Evolutionary conservation across 2,113 vertebrate species (phyloP).

Genomic region (Pseudolaguvia tuberculata): DNA sequence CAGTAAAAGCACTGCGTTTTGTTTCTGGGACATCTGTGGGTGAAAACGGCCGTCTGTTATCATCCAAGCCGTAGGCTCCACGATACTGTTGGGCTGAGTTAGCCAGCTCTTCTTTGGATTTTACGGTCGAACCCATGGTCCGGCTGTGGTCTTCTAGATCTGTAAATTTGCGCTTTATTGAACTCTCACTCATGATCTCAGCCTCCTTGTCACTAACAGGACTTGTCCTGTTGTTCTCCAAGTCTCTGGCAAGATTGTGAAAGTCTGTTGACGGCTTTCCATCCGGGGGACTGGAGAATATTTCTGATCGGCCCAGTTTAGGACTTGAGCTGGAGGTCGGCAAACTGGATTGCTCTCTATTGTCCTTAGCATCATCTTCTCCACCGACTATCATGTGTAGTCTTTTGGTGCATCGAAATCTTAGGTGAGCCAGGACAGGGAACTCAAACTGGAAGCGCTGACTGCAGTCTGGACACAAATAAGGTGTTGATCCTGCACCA

Average conservation of each 20-base stretch:
- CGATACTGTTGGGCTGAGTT: constrained; percentile 85
- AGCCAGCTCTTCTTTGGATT: constrained; percentile 81
- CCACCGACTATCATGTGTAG: constrained; percentile 67
- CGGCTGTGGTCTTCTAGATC: constrained; percentile 61
- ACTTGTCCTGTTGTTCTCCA: constrained; percentile 79
- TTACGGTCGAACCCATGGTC: constrained; percentile 50
- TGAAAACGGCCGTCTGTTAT: constrained; percentile 73
- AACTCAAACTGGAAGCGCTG: constrained; percentile 96
- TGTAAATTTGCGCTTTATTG: constrained; percentile 76
- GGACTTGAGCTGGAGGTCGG: constrained; percentile 63
- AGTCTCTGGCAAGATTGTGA: constrained; percentile 87
- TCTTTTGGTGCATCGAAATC: constrained; percentile 93
- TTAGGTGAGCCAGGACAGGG: constrained; percentile 85
- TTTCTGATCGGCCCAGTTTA: constrained; percentile 67
- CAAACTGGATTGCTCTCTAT: constrained; percentile 55
- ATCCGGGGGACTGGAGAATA: constrained; percentile 60
- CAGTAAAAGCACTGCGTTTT: constrained; percentile 92
- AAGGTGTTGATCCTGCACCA: constrained; percentile 74
- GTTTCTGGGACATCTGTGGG: constrained; percentile 73
- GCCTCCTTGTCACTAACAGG: constrained; percentile 70
- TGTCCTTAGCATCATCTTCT: constrained; percentile 69
- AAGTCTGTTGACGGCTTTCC: constrained; percentile 90
- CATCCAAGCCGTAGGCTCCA: constrained; percentile 82
- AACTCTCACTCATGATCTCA: constrained; percentile 71
- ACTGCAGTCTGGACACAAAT: constrained; percentile 86